A percentile compares a stretch with the other conserved stretches of the same genome.
Conservation (phyloP, 53 echinoderm and acorn worm genomes). For the Paracentrotus lividus region DNA sequence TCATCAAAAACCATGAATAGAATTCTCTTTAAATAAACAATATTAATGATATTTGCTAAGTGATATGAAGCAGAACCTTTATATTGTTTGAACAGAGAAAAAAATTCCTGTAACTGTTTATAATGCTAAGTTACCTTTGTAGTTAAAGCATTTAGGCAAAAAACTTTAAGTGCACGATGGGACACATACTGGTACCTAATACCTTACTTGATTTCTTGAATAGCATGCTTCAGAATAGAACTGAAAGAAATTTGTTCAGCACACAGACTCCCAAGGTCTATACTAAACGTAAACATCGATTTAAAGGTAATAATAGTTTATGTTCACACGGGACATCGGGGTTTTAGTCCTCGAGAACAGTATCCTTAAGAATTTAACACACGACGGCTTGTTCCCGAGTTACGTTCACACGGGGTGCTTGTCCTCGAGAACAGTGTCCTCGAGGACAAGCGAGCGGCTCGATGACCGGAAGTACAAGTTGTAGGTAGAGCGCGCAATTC, state of each 20-base stretch:
- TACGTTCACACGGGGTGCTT: no score
- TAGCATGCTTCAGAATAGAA: not conserved
- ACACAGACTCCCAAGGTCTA: not conserved
- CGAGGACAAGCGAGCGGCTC: no score
- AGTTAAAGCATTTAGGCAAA: not conserved
- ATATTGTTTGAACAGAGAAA: not conserved
- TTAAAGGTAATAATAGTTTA: not conserved
- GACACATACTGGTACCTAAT: not conserved
- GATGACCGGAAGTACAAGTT: no score
- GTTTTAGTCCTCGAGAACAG: not conserved
- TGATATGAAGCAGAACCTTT: not conserved
- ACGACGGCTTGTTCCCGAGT: no score
- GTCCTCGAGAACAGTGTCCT: no score
- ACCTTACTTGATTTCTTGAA: no score
- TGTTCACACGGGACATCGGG: not conserved
- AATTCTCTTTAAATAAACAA: conserved; percentile 32
- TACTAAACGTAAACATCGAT: not conserved
- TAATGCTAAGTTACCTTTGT: not conserved
- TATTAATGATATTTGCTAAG: conserved; percentile 32
- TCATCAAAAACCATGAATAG: conserved; percentile 8
- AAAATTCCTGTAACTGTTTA: conserved; percentile 24
- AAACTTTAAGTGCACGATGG: not conserved
- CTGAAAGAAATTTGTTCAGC: not conserved
- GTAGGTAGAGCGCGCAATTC: no score
- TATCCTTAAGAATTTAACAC: no score